Percentiles rank a stretch among this genome's conserved stretches.
Conservation (phyloP, 2,888 invertebrate genomes). For the Pseudococcus viburni region DNA sequence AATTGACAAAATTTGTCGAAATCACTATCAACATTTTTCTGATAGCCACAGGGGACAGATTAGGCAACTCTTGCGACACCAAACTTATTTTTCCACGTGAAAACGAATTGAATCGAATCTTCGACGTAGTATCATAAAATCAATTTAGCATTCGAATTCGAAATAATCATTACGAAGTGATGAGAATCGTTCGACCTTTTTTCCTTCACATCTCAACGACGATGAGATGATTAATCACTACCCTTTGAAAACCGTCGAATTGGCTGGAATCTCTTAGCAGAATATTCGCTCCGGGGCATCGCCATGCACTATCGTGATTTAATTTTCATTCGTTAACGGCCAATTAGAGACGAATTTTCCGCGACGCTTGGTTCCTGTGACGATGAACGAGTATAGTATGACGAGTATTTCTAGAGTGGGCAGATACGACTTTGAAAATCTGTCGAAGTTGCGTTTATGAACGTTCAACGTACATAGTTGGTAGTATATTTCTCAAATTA, state of each 20-base stretch:
- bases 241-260: not conserved
- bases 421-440: not conserved
- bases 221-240: not conserved
- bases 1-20: too few species aligned
- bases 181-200: not conserved
- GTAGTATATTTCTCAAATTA: not conserved
- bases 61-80: conserved; percentile 7
- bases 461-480: not conserved
- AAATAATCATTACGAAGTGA: not conserved
- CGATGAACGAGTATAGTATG: not conserved
- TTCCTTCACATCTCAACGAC: not conserved
- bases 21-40: not conserved
- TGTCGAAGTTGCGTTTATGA: not conserved
- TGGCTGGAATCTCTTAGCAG: not conserved
- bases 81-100: not conserved
- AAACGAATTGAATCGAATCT: not conserved
- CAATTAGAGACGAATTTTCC: conserved; percentile 7
- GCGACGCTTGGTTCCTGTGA: not conserved
- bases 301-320: not conserved
- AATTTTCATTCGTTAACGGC: not conserved
- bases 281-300: not conserved
- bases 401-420: not conserved
- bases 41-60: not conserved
- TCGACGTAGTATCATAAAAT: too few species aligned
- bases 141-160: not conserved